Base-by-base conservation (phyloP, 1,140 invertebrate species). In the Ostrea edulis region DNA sequence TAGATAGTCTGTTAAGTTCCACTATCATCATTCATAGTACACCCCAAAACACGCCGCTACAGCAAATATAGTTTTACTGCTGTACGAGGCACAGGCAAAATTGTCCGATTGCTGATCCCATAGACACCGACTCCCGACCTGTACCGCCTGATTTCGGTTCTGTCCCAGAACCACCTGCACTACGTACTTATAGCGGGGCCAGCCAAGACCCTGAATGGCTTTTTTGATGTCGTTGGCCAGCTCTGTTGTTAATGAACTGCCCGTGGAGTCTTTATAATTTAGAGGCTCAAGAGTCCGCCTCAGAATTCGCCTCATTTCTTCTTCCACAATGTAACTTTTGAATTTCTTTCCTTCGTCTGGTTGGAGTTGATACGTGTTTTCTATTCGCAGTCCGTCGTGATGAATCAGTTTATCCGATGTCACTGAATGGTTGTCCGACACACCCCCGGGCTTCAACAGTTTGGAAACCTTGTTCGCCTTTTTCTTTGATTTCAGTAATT, bases 11-110 rank as follows among this genome's bases (percentile, higher is more conserved):
- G 5, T 29, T 14, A 14, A 71, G 5, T 7, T 62, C 22, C 22
- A 11, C 2, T 81, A 12, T 22, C 51, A 53, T 82, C 52, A 94
- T 86, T 94, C 93, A 85, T 90, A 93, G 86, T 94, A 94, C 20
- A 94, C 86, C 12, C 89, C 94, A 86, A 91, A 93, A 53, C 94
- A 92, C 14, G 92, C 91, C 8, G 92, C 93, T n/a, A 93, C 90
- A 7, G 92, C 93, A 84, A 93, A 93, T 35, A 94, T 54, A 35
- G 81, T 89, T 11, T 88, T 88, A 88, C 92, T 94, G 29, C 87
- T 86, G 87, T 92, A 94, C 11, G 85, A 87, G 35, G 88, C 92
- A 86, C 88, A 91, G 17, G 93, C 92, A 82, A 91, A 93, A 53
- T 87, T 93, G 87, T 94, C 94, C 9, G 89, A 85, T 11, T 88